Base-by-base conservation (phyloP, 1,140 invertebrate genomes). In the Zaprionus vittiger region DNA sequence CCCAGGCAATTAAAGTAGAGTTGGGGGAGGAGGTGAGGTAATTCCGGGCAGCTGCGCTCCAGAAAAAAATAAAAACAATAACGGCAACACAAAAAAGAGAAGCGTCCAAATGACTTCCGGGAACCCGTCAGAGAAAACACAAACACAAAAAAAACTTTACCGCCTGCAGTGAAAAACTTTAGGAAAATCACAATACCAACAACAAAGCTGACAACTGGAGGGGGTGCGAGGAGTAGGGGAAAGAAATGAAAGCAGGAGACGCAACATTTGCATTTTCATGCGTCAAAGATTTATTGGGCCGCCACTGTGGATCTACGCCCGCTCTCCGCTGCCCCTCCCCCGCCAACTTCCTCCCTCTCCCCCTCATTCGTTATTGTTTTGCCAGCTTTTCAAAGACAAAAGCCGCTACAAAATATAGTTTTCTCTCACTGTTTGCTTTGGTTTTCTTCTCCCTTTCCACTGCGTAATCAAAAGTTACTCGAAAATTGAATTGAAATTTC, bases 261-360 rank as follows among this genome's bases (percentile, higher is more conserved):
- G 83, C 77, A 87, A 89, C 84, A 89, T 89, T 89, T 89, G 84
- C 84, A 87, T 87, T 89, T 76, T 24, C 70, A 73, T 77, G 74
- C 81, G 85, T 74, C 78, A 80, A 75, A 90, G 85, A 89, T 84
- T 89, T 89, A 89, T 89, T 84, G 85, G 83, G 70, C 70, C 57
- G 70, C 63, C 22, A 67, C 62, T 62, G 69, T 67, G 49, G 55
- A 62, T 26, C 34, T 26, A 26, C 37, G 37, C 34, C 37, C 60
- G 24, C 44, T 38, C 3, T 28, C 24, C 17, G 9, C 61, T 37
- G 9, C 12, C 12, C 11, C 52, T 15, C 67, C 37, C 31, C 31
- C 31, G 31, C 31, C 9, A 11, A 56, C 34, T 65, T 55, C 65
- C 65, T 31, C 12, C 47, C 55, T 56, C 24, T 17, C 14, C 47